A percentile compares a stretch with the other conserved stretches of the same genome.
Conservation (phyloP, 2,888 invertebrate species). For the Catocala nupta region DNA sequence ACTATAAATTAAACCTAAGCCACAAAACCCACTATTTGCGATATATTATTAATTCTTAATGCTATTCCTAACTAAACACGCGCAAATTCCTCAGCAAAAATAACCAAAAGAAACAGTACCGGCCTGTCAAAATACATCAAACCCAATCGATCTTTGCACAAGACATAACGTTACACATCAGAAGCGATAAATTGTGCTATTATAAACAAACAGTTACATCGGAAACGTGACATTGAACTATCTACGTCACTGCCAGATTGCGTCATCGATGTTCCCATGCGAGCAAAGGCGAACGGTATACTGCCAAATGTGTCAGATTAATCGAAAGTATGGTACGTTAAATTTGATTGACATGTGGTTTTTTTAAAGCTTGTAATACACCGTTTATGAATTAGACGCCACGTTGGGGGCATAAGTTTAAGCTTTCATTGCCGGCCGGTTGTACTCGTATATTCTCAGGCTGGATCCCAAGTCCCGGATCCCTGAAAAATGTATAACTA, state of each 20-base stretch:
- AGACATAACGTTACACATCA: slow-evolving; percentile 33
- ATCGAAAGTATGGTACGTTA: neutral
- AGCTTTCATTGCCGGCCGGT: too few species aligned
- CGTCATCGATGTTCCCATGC: slow-evolving; percentile 18
- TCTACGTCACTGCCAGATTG: slow-evolving; percentile 22
- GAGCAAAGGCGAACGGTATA: slow-evolving; percentile 9
- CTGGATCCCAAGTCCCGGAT: too few species aligned
- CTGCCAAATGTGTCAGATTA: slow-evolving; percentile 18
- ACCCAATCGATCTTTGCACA: slow-evolving; percentile 31
- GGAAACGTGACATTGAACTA: slow-evolving; percentile 39
- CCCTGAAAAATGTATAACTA: too few species aligned
- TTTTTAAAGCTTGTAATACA: neutral
- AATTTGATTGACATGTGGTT: neutral
- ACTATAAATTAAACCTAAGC: too few species aligned
- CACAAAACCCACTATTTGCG: too few species aligned
- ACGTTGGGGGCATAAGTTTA: too few species aligned
- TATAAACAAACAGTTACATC: slow-evolving; percentile 42
- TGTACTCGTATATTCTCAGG: too few species aligned
- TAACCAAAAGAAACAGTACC: slow-evolving; percentile 7
- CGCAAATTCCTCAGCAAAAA: slow-evolving; percentile 1
- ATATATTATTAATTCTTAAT: too few species aligned
- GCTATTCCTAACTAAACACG: neutral
- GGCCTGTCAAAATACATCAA: slow-evolving; percentile 18
- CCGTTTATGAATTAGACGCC: too few species aligned
- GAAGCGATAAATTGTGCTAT: slow-evolving; percentile 33